Percentiles rank a stretch among this genome's conserved stretches.
Conservation (phyloP, 1,140 invertebrate species). For the Cydia amplana region DNA sequence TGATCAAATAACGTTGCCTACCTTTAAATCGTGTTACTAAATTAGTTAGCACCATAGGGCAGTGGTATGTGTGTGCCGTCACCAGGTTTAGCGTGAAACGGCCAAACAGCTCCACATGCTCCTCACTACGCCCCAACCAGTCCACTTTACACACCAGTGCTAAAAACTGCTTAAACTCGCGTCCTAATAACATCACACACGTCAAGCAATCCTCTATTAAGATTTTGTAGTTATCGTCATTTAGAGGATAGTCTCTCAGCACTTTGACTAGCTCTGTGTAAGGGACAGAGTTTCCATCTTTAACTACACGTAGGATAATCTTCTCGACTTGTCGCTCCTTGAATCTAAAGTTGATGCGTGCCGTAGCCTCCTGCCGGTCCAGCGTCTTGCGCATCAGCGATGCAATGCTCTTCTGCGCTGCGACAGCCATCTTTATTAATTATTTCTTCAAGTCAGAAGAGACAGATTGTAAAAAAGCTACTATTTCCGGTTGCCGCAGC, state of each 20-base stretch:
- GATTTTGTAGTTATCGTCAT: conserved; percentile 68
- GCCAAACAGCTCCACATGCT: conserved; percentile 61
- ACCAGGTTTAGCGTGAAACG: conserved; percentile 68
- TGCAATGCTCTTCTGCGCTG: conserved; percentile 67
- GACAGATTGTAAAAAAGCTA: conserved; percentile 67
- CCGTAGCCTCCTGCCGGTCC: conserved; percentile 61
- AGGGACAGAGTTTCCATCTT: conserved; percentile 53
- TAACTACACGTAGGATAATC: conserved; percentile 57
- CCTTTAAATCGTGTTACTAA: conserved; percentile 72
- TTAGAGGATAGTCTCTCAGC: conserved; percentile 62
- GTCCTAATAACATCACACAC: conserved; percentile 66
- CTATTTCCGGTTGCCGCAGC: conserved; percentile 71
- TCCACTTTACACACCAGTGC: conserved; percentile 65
- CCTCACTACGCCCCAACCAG: conserved; percentile 59
- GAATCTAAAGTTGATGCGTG: conserved; percentile 61
- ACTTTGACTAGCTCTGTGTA: conserved; percentile 70
- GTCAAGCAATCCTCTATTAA: conserved; percentile 67
- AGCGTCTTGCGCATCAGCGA: conserved; percentile 73
- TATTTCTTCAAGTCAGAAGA: conserved; percentile 68
- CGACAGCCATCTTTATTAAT: conserved; percentile 66
- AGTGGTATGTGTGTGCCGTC: conserved; percentile 74
- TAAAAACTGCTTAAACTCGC: conserved; percentile 65
- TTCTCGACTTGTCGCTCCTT: conserved; percentile 65
- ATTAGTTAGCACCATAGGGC: conserved; percentile 62
- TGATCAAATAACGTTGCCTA: conserved; percentile 42